phyloP scores from a whole-genome alignment of 2,888 invertebrate genomes.

The Urechis unicinctus region DNA sequence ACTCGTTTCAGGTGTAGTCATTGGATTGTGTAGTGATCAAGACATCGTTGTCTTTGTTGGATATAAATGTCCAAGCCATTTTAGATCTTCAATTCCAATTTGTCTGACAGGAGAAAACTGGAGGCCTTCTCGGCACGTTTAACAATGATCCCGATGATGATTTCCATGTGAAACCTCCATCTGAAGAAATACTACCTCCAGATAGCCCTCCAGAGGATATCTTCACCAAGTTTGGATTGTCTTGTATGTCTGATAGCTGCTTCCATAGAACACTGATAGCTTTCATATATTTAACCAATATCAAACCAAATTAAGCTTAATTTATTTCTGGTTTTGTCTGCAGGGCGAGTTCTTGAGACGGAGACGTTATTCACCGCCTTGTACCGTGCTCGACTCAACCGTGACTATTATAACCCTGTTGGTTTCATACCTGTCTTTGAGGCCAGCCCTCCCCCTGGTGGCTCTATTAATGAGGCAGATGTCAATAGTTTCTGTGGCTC shows the following conservation, averaged over 20 bases:
- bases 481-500: background rate
- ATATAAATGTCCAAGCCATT: too few species aligned
- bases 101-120: background rate
- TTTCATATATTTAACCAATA: background rate
- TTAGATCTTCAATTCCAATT: too few species aligned
- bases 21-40: too few species aligned
- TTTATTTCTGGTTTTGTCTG: background rate
- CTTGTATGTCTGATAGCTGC: background rate
- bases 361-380: background rate
- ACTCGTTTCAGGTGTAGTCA: too few species aligned
- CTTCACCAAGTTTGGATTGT: background rate
- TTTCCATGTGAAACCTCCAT: background rate
- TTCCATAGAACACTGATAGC: background rate
- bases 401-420: background rate
- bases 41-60: too few species aligned
- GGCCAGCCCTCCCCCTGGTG: background rate
- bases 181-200: background rate
- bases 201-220: background rate
- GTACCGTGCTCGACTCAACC: background rate
- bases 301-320: too few species aligned
- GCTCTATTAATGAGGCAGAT: background rate
- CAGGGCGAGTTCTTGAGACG: background rate
- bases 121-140: background rate
- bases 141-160: constrained; percentile 1
- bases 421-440: background rate